Evolutionary conservation across 2,888 invertebrate species (phyloP).

Genomic region (Hypsopygia costalis): DNA sequence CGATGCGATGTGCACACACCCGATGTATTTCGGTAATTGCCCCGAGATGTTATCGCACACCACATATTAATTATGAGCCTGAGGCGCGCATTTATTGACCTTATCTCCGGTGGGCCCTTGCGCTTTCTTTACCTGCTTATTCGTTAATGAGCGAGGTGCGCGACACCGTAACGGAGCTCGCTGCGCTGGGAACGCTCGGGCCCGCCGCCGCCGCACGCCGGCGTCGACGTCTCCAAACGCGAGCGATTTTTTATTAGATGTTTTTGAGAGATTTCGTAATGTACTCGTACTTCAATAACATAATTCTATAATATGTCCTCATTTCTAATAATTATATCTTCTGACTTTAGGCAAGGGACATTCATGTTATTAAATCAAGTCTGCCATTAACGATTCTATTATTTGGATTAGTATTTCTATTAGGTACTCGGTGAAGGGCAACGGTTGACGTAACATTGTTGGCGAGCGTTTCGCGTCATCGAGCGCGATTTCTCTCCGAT

Average conservation of each 20-base stretch:
- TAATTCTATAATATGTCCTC: slow-evolving; percentile 15
- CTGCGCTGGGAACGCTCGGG: slow-evolving; percentile 40
- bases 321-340: slow-evolving; percentile 6
- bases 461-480: slow-evolving; percentile 25
- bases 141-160: slow-evolving; percentile 57
- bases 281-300: slow-evolving; percentile 20
- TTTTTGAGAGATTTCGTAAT: slow-evolving; percentile 21
- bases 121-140: slow-evolving; percentile 53
- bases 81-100: slow-evolving; percentile 71
- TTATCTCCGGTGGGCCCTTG: slow-evolving; percentile 71
- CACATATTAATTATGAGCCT: slow-evolving; percentile 68
- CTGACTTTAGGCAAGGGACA: neutral
- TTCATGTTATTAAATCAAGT: neutral
- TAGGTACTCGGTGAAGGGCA: slow-evolving; percentile 22
- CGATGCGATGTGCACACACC: slow-evolving; percentile 40
- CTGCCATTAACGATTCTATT: neutral
- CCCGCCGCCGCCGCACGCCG: neutral
- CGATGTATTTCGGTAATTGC: slow-evolving; percentile 62
- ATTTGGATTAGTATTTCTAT: slow-evolving; percentile 12
- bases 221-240: slow-evolving; percentile 10
- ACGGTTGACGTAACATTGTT: slow-evolving; percentile 17
- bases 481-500: slow-evolving; percentile 21
- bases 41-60: slow-evolving; percentile 51
- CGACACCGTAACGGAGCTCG: slow-evolving; percentile 52
- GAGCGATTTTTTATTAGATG: slow-evolving; percentile 36